Percentiles rank a stretch among this genome's conserved stretches.
phyloP scores from a whole-genome alignment of 1,140 invertebrate species.

The Trachelipus rathkii region DNA sequence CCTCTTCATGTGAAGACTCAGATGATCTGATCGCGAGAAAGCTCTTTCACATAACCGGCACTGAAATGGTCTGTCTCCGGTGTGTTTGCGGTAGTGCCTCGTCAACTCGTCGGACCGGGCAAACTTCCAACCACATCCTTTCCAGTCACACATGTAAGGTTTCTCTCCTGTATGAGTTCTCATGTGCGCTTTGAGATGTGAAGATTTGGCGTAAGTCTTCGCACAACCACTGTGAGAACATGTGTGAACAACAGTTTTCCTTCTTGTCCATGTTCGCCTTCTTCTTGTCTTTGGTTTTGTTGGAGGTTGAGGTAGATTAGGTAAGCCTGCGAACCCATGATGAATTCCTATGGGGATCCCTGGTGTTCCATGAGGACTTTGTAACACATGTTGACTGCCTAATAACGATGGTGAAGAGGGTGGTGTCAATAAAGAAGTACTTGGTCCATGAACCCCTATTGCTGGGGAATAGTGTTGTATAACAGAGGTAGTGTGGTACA shows the following conservation, averaged over 20 bases:
- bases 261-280: slow-evolving; percentile 30
- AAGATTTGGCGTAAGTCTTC: slow-evolving; percentile 68
- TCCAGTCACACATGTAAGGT: slow-evolving; percentile 67
- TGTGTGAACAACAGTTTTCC: slow-evolving; percentile 55
- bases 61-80: slow-evolving; percentile 61
- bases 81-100: slow-evolving; percentile 61
- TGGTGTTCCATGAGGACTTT: background rate
- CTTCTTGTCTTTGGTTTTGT: slow-evolving; percentile 27
- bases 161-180: slow-evolving; percentile 65
- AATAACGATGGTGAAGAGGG: background rate
- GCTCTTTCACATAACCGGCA: slow-evolving; percentile 60
- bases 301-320: background rate
- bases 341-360: background rate
- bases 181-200: slow-evolving; percentile 65
- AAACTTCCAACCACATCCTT: slow-evolving; percentile 81
- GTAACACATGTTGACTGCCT: background rate
- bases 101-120: slow-evolving; percentile 79
- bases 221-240: slow-evolving; percentile 62
- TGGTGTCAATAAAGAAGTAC: background rate
- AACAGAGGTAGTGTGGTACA: background rate
- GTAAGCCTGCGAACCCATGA: background rate
- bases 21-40: slow-evolving; percentile 63
- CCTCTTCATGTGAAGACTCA: slow-evolving; percentile 63
- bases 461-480: background rate
- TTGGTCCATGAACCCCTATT: background rate